Base-by-base conservation (phyloP, 2,797 vertebrate species). In the Sebastes itinus region DNA sequence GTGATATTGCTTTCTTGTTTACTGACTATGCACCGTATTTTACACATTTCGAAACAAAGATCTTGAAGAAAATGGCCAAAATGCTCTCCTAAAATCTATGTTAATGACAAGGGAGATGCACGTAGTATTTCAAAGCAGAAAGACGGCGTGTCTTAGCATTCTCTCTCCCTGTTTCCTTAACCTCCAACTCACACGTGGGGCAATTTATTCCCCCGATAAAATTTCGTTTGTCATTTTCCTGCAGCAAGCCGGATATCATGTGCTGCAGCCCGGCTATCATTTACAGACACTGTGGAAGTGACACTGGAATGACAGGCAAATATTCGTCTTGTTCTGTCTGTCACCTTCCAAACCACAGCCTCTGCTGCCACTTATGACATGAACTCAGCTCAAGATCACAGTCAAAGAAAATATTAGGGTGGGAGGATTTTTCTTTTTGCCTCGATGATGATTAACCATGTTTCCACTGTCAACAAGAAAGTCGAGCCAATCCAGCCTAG, bases 261-360 rank as follows among this genome's bases (percentile, higher is more conserved):
- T 73, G 72, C 66, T 58, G 52, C 54, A 60, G 75, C 79, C 13
- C 58, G 56, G 80, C 77, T 75, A 79, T 82, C 82, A 80, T 82
- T 90, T 83, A 76, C 66, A 62, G 66, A 69, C 79, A 77, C 86
- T 68, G 63, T 75, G 61, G 35, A 68, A 62, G 79, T 81, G 81
- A 85, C 82, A 74, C 60, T 23, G 67, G 75, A 82, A 82, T 86
- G 85, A 88, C 80, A 85, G 77, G 79, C 61, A 80, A 83, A 82
- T 85, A 87, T 81, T 90, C 25, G 9, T 81, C 87, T 83, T 79
- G 88, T 86, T 66, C 75, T 59, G 78, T 85, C 81, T 75, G 82
- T 86, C 82, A 83, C 23, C 42, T 81, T 60, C 35, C 58, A 71
- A 76, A 78, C 73, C 46, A n/a, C 23, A 32, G 63, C 62, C 54